These are phyloP conservation scores for Phocoena phocoena DNA, from an alignment of 2,113 vertebrate species.

Conservation along the genomic window DNA sequence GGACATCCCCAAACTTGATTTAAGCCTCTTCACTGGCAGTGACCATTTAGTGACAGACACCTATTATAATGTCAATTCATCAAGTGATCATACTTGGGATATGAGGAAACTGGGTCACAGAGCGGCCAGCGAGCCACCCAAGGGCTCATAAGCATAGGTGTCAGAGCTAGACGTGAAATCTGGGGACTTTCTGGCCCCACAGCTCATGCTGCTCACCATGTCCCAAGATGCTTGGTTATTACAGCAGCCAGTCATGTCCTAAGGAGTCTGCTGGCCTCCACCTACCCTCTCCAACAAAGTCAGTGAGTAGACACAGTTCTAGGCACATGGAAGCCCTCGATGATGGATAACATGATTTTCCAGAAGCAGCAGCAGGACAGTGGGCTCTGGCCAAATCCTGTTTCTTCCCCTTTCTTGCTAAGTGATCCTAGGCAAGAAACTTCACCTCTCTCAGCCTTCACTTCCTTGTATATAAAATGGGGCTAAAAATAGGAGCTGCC, in stretches of 20 bases:
- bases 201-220: accelerated
- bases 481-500: not conserved
- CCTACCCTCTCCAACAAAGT: not conserved
- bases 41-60: not conserved
- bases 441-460: not conserved
- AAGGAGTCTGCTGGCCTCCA: not conserved
- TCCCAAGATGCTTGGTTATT: not conserved
- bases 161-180: not conserved
- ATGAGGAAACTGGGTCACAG: not conserved
- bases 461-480: not conserved
- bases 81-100: too few relatives aligned
- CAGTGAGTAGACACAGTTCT: not conserved
- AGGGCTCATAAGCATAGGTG: not conserved
- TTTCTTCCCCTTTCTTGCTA: not conserved
- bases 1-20: accelerated
- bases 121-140: not conserved
- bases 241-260: not conserved
- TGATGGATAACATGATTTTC: not conserved
- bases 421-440: not conserved
- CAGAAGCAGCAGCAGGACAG: not conserved
- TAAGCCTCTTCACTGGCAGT: not conserved
- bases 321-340: not conserved
- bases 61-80: not conserved
- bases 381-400: not conserved
- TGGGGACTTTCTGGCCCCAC: not conserved